Percentiles rank a stretch among this genome's conserved stretches.
phyloP scores from a whole-genome alignment of 2,888 invertebrate species.

The Kuschelorhynchus macadamiae region DNA sequence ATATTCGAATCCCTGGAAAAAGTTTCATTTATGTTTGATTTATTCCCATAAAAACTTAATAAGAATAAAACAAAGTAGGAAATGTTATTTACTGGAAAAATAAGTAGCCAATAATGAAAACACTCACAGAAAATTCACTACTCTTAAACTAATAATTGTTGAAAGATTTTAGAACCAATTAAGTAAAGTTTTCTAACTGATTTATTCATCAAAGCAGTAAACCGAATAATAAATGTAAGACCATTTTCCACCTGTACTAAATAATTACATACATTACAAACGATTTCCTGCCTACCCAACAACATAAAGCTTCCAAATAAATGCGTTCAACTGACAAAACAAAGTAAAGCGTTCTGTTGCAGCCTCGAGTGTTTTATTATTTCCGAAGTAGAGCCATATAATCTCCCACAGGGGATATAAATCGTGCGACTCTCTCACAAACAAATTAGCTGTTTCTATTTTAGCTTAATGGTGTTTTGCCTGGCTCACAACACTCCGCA shows the following conservation, averaged over 20 bases:
- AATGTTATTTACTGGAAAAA: no score
- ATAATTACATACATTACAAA: slow-evolving; percentile 10
- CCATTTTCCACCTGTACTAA: not conserved
- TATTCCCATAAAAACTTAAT: no score
- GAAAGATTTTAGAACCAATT: no score
- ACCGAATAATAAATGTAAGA: no score
- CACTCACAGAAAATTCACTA: no score
- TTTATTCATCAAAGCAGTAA: no score
- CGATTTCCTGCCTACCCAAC: slow-evolving; percentile 12
- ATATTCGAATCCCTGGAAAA: no score
- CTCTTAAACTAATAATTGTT: no score
- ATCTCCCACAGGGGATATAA: slow-evolving; percentile 41
- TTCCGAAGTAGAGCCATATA: slow-evolving; percentile 47
- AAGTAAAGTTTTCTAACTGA: no score
- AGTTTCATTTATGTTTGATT: no score
- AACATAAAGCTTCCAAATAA: slow-evolving; percentile 10
- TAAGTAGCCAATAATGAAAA: no score
- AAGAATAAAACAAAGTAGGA: no score
- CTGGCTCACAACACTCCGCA: slow-evolving; percentile 48
- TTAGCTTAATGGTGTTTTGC: slow-evolving; percentile 49
- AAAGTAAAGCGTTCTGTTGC: slow-evolving; percentile 19
- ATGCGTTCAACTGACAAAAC: slow-evolving; percentile 22
- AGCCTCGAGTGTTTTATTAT: slow-evolving; percentile 46
- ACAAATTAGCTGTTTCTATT: slow-evolving; percentile 51
- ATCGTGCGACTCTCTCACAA: slow-evolving; percentile 48